Percentiles rank a stretch among this genome's conserved stretches.
phyloP scores from a whole-genome alignment of 2,797 vertebrate species.

The Chaunax sp. region DNA sequence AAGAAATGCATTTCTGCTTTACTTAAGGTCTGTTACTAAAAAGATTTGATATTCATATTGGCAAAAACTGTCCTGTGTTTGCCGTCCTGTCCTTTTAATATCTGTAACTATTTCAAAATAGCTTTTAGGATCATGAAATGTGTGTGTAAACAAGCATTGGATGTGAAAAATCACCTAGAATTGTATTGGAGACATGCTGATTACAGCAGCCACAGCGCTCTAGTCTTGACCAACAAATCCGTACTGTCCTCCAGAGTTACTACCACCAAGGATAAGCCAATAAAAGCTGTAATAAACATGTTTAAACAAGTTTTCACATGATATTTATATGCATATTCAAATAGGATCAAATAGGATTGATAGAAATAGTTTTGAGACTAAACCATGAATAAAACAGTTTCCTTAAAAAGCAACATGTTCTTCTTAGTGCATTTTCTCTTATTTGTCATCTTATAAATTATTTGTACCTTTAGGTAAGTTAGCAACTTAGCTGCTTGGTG shows the following conservation, averaged over 20 bases:
- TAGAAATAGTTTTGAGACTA: too few relatives aligned
- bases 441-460: neutral
- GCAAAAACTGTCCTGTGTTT: too few relatives aligned
- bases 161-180: constrained; percentile 13
- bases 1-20: neutral
- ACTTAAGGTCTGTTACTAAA: constrained; percentile 3
- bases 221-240: constrained; percentile 20
- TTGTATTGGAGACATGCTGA: constrained; percentile 12
- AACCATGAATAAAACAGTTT: too few relatives aligned
- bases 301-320: neutral
- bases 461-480: neutral
- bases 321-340: constrained; percentile 3
- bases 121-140: constrained; percentile 21
- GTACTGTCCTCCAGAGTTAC: constrained; percentile 36
- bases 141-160: constrained; percentile 13
- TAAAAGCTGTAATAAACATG: neutral
- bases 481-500: neutral
- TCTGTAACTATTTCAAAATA: constrained; percentile 24
- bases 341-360: neutral
- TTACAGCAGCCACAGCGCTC: neutral
- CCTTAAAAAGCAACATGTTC: neutral
- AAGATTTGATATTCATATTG: too few relatives aligned
- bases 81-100: constrained; percentile 11
- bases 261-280: neutral
- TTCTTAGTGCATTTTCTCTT: too few relatives aligned